Evolutionary conservation across 2,113 vertebrate species (phyloP).

Genomic region (Campylorhamphus procurvoides): DNA sequence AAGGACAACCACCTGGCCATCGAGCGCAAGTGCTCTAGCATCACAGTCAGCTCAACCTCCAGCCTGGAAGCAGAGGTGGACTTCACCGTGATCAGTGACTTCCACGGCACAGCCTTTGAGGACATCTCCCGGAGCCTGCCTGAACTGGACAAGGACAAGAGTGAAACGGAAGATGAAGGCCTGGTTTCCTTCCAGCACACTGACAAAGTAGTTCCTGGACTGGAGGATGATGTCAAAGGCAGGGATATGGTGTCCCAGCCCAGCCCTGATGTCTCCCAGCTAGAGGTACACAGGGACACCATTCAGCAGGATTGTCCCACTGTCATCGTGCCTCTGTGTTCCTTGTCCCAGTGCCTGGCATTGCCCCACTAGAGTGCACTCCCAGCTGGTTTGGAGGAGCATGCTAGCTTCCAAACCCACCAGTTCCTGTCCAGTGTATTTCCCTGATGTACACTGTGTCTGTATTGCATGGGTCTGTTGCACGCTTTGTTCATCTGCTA

Average conservation of each 20-base stretch:
- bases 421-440: background rate
- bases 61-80: constrained; percentile 95
- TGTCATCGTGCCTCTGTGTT: background rate
- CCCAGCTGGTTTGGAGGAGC: constrained; percentile 39
- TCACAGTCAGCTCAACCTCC: constrained; percentile 95
- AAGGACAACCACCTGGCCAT: constrained; percentile 91
- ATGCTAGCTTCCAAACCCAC: background rate
- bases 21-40: constrained; percentile 95
- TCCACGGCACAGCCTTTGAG: constrained; percentile 83
- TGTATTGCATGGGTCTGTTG: constrained; percentile 67
- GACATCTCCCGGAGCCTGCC: constrained; percentile 87
- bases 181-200: constrained; percentile 67
- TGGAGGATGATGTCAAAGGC: constrained; percentile 69
- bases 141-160: constrained; percentile 87
- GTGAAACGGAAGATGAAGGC: constrained; percentile 70
- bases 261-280: constrained; percentile 72
- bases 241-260: constrained; percentile 65
- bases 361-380: background rate
- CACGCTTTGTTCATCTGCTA: constrained; percentile 22
- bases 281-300: constrained; percentile 75
- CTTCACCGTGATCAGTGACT: constrained; percentile 91
- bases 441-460: background rate
- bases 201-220: constrained; percentile 51
- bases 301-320: background rate
- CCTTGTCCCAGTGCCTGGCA: background rate